Percentiles rank a stretch among this genome's conserved stretches.
Conservation (phyloP, 2,888 invertebrate species). For the Eueremaeus valkanovi region DNA sequence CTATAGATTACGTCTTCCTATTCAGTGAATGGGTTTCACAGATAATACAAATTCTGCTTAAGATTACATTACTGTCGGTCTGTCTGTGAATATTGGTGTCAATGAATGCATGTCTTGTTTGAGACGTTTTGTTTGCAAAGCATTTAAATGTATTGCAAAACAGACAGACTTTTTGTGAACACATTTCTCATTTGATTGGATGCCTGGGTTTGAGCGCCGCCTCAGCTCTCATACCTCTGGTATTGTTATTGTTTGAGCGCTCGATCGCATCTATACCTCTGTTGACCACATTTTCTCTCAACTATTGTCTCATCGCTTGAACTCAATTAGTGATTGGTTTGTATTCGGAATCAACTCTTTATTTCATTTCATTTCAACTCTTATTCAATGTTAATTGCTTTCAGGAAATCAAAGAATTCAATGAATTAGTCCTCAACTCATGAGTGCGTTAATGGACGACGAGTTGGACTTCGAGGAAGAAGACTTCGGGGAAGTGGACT, state of each 20-base stretch:
- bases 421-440: background rate
- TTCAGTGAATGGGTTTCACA: no score
- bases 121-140: no score
- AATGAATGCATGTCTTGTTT: no score
- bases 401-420: background rate
- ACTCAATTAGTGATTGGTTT: no score
- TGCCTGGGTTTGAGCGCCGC: background rate
- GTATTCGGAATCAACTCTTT: background rate
- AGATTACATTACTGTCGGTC: no score
- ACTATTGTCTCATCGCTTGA: background rate
- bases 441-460: background rate
- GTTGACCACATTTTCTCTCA: background rate
- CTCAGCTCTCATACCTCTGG: background rate
- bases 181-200: background rate
- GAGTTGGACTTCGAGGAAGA: constrained; percentile 1
- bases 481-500: background rate
- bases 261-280: background rate
- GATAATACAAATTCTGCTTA: no score
- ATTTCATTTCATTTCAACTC: background rate
- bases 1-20: no score
- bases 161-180: no score
- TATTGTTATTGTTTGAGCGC: background rate
- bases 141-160: no score
- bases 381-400: background rate
- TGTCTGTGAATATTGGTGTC: no score